Percentiles rank a stretch among this genome's conserved stretches.
Evolutionary conservation across 1,140 invertebrate genomes (phyloP).

Genomic region (Helicoverpa armigera): DNA sequence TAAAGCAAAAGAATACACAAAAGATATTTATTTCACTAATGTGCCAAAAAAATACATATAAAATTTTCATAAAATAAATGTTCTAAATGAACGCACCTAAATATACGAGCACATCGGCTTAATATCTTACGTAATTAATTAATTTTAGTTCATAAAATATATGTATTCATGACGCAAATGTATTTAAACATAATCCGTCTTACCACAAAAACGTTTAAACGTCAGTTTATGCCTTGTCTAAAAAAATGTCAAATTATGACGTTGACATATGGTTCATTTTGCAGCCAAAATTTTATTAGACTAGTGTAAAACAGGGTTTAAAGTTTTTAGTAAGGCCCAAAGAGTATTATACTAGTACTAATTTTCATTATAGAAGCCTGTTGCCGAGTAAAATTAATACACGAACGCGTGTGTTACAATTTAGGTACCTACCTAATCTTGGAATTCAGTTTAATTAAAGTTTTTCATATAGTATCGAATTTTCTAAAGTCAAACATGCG

Average conservation of each 20-base stretch:
- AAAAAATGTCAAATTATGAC: no score
- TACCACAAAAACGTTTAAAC: no score
- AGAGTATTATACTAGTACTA: background rate
- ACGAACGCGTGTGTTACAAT: constrained; percentile 20
- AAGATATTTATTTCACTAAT: no score
- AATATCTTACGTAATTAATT: constrained; percentile 10
- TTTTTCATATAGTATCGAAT: background rate
- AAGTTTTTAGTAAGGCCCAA: no score
- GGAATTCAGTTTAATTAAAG: constrained; percentile 2
- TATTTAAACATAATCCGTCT: background rate
- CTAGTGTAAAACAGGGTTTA: no score
- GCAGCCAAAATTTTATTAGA: no score
- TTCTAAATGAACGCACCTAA: background rate
- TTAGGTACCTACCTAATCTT: background rate
- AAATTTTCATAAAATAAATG: no score
- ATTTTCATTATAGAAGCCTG: constrained; percentile 14
- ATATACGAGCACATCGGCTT: background rate
- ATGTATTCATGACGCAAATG: constrained; percentile 11
- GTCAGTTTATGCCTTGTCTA: no score
- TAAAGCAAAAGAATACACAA: no score
- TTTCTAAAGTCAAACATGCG: no score
- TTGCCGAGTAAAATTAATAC: constrained; percentile 23
- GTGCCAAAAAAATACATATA: no score
- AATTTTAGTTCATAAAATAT: constrained; percentile 9
- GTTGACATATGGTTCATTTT: no score